phyloP scores from a whole-genome alignment of 2,113 vertebrate species.

The Tachysurus vachellii region DNA sequence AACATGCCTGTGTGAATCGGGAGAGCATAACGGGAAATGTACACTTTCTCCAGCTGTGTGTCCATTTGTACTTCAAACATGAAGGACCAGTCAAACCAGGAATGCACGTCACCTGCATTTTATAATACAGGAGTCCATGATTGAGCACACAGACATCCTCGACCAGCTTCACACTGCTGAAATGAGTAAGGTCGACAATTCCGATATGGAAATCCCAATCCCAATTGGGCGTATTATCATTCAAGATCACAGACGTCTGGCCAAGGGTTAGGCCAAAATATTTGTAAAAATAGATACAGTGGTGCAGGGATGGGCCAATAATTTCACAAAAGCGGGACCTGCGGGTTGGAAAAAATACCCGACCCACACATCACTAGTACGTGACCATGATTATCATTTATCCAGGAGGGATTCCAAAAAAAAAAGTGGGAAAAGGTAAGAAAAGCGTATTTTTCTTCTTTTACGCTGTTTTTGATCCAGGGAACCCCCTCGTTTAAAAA shows the following conservation, averaged over 20 bases:
- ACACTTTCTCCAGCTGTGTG: constrained; percentile 40
- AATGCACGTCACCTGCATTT: constrained; percentile 49
- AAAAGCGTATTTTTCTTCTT: no score
- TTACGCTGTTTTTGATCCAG: no score
- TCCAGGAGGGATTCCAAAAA: no score
- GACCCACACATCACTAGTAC: no score
- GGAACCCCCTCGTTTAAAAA: no score
- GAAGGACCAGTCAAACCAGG: constrained; percentile 53
- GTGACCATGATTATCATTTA: no score
- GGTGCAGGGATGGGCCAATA: no score
- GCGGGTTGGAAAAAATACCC: no score
- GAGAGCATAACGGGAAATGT: constrained; percentile 40
- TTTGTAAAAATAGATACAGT: no score
- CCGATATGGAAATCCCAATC: constrained; percentile 24
- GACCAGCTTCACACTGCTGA: constrained; percentile 3
- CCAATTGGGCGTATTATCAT: constrained; percentile 17
- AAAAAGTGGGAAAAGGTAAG: no score
- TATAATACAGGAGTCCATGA: constrained; percentile 59
- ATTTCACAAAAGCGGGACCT: no score
- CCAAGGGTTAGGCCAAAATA: background rate
- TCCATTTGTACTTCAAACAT: constrained; percentile 63
- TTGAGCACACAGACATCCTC: constrained; percentile 21
- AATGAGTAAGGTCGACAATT: background rate
- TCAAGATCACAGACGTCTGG: constrained; percentile 1
- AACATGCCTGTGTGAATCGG: constrained; percentile 38